Conservation (phyloP, 2,797 vertebrate species). For the Echeneis naucrates region DNA sequence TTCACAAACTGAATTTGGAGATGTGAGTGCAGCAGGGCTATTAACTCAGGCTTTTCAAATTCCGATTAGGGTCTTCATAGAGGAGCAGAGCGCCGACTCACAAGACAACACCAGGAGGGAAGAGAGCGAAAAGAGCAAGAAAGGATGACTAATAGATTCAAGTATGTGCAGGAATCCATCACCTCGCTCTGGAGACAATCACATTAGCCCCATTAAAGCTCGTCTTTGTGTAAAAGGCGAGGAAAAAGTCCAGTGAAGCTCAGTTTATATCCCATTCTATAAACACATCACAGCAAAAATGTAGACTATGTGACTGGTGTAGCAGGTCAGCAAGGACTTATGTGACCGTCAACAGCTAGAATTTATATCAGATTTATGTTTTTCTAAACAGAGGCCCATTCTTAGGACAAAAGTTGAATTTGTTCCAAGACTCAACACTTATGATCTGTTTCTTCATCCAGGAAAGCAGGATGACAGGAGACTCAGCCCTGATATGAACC, state of each 20-base stretch:
- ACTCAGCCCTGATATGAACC: slow-evolving; percentile 7
- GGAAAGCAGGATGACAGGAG: slow-evolving; percentile 40
- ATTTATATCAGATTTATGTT: slow-evolving; percentile 69
- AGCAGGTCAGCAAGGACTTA: slow-evolving; percentile 57
- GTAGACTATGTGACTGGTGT: slow-evolving; percentile 66
- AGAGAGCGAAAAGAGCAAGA: slow-evolving; percentile 51
- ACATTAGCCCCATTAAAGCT: slow-evolving; percentile 71
- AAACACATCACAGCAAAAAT: slow-evolving; percentile 78
- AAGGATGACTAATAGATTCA: slow-evolving; percentile 70
- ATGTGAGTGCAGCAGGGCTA: slow-evolving; percentile 19
- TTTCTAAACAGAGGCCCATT: slow-evolving; percentile 73
- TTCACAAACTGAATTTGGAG: slow-evolving; percentile 46
- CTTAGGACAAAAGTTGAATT: slow-evolving; percentile 55
- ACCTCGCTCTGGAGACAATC: slow-evolving; percentile 66
- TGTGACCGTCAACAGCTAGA: slow-evolving; percentile 69
- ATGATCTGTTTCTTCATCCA: slow-evolving; percentile 36
- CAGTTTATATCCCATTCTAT: slow-evolving; percentile 68
- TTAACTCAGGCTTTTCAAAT: slow-evolving; percentile 55
- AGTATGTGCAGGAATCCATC: slow-evolving; percentile 73
- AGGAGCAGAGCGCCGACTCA: slow-evolving; percentile 41
- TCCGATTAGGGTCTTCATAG: slow-evolving; percentile 39
- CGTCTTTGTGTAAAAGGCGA: slow-evolving; percentile 53
- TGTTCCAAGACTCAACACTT: slow-evolving; percentile 40
- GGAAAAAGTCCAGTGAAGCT: slow-evolving; percentile 31
- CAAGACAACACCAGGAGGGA: slow-evolving; percentile 48